Percentiles rank a stretch among this genome's conserved stretches.
Evolutionary conservation across 92 coral and sea anemone genomes (phyloP).

Genomic region (Muricea muricata): DNA sequence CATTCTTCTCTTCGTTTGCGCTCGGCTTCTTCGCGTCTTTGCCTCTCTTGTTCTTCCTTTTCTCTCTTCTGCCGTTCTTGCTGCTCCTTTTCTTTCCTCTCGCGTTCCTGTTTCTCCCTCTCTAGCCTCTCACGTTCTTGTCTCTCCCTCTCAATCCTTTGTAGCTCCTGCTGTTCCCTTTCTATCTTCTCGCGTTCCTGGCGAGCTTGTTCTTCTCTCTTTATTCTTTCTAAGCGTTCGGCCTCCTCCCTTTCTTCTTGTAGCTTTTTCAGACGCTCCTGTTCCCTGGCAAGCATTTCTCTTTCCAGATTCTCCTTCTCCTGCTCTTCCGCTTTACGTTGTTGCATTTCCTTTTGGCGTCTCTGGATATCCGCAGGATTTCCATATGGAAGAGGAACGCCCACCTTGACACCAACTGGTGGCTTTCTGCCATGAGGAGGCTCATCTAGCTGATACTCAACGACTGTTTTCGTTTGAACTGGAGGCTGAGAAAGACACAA

Average conservation of each 20-base stretch:
- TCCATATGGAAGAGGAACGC: conserved; percentile 29
- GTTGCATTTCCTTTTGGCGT: conserved; percentile 70
- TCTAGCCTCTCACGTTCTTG: conserved; percentile 54
- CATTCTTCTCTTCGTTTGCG: conserved; percentile 40
- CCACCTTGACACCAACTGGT: not conserved
- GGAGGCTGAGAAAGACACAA: not conserved
- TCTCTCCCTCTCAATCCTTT: conserved; percentile 58
- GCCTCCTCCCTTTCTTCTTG: conserved; percentile 49
- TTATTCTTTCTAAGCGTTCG: conserved; percentile 2
- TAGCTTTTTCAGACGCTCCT: not conserved
- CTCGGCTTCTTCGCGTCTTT: conserved; percentile 45
- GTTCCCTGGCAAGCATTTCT: not conserved
- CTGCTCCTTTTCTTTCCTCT: conserved; percentile 66
- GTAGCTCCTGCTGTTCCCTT: conserved; percentile 62
- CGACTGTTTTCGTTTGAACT: not conserved
- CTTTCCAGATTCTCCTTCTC: conserved; percentile 72
- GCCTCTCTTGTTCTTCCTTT: conserved; percentile 63
- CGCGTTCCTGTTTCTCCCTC: conserved; percentile 45
- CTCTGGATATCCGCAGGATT: conserved; percentile 26
- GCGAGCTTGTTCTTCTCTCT: conserved; percentile 51
- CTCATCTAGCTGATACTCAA: conserved; percentile 8
- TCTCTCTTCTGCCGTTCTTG: conserved; percentile 60
- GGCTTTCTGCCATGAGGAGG: not conserved
- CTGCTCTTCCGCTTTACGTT: conserved; percentile 75
- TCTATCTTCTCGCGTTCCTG: conserved; percentile 71